A percentile compares a stretch with the other conserved stretches of the same genome.
phyloP scores from a whole-genome alignment of 2,113 vertebrate species.

The Forbesichthys papilliferus region DNA sequence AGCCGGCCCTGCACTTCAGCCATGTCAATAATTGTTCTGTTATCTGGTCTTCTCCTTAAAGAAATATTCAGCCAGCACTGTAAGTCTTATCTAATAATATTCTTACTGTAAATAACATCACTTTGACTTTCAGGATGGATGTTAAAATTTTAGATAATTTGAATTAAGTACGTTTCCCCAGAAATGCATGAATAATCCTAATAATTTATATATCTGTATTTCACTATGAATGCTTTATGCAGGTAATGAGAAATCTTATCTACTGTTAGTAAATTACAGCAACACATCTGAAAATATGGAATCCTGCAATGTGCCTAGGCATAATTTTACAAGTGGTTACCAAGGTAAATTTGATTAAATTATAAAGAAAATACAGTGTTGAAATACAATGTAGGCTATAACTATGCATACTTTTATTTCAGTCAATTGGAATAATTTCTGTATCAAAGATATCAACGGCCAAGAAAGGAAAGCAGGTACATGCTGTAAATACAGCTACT shows the following conservation, averaged over 20 bases:
- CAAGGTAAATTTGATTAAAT: neutral
- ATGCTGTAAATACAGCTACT: too few species aligned
- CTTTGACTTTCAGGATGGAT: too few species aligned
- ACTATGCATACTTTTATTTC: neutral
- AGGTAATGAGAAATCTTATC: neutral
- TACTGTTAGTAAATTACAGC: neutral
- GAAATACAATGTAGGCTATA: neutral
- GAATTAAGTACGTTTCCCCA: neutral
- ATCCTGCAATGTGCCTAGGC: neutral
- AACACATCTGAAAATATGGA: neutral
- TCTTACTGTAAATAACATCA: too few species aligned
- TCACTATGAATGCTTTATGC: neutral
- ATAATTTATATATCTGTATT: neutral
- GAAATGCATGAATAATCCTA: neutral
- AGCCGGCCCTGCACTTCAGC: neutral
- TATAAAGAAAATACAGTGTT: neutral
- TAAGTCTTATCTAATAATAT: neutral
- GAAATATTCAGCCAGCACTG: neutral
- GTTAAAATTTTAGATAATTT: too few species aligned
- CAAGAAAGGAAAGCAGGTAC: neutral
- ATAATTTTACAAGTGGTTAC: neutral
- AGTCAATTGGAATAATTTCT: neutral
- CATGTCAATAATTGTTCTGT: slow-evolving; percentile 4
- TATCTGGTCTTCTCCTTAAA: slow-evolving; percentile 9
- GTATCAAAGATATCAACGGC: neutral